Evolutionary conservation across 1,140 invertebrate genomes (phyloP), one percentile per base, ranked within the genome.

Genomic region (Hesperophylax magnus): DNA sequence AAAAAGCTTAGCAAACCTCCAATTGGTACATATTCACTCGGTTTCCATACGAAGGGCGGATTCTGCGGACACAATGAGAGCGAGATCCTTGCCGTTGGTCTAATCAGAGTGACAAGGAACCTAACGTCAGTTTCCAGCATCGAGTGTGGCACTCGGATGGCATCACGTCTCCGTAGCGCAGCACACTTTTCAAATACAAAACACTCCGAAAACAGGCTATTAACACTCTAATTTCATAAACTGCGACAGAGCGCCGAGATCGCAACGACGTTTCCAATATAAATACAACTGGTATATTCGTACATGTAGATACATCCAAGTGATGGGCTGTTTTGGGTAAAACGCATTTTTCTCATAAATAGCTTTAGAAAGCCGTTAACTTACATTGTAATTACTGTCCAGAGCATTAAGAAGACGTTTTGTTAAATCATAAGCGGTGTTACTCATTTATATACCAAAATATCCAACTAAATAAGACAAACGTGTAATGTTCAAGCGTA

Each of bases 301-400:
- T 78, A 39, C 34, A 78, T 78, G 76, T 78, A 78, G 31, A 65
- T 79, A 79, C 39, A 65, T 79, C 60, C 47, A 65, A 79, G 24
- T 72, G 65, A 71, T 60, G 65, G 67, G 78, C 78, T 79, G 78
- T 79, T 79, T 72, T 53, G 78, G 78, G 52, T 79, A 72, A 79
- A 79, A 79, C 58, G 67, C 65, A 79, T 72, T 72, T 72, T 79
- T 79, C 69, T 74, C 78, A 27, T 58, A 72, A 79, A 79, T 71
- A 79, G 52, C 65, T 71, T 79, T 58, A 79, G 58, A 79, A 72
- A 72, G 65, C 65, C 86, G 85, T 79, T 88, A 89, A 90, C 89
- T 90, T 90, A 90, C 89, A 90, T 90, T 90, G 89, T 90, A 90
- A 89, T 88, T 89, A 87, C 86, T 90, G 89, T 90, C 89, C 89